Base-by-base conservation (phyloP, 2,797 vertebrate species). In the Periophthalmus magnuspinnatus region DNA sequence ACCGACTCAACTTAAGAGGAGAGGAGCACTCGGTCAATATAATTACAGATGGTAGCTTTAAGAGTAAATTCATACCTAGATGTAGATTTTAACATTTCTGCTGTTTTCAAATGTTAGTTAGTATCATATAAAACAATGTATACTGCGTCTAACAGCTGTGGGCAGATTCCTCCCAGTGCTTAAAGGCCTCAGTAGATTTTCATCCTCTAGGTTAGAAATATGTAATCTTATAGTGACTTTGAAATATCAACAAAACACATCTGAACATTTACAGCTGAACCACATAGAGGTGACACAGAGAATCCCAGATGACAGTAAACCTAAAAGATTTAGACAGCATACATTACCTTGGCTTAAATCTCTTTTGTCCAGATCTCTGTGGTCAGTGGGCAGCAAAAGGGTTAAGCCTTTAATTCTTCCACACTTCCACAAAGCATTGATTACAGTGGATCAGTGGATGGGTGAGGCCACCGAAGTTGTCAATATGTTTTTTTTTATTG, bases 361-460 rank as follows among this genome's bases (percentile, higher is more conserved):
- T 69, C 38, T 62, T 41, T 33, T 59, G 56, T 59, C 59, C 65
- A 74, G 65, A 75, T 74, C 62, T 60, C 36, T 57, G 70, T 52
- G 70, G 69, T 74, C 81, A 80, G 85, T 72, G 84, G 81, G 80
- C 68, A 68, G 68, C 75, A 63, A 58, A 83, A 47, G 80, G 79
- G 79, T 87, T 88, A 88, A 90, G 76, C 77, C 70, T 84, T 86
- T 88, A 88, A 88, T 80, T 87, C 82, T 78, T 60, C 78, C 59
- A 84, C 83, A 83, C 77, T 74, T 82, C 69, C 76, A 77, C 79
- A 68, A 72, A 72, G 72, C 76, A 87, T 89, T 82, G 84, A 90
- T 89, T 81, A 61, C 72, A 75, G 65, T 22, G 50, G 78, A 88
- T 81, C 72, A 75, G 65, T 22, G 50, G 78, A 88, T 81, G 81